Conservation (phyloP, 23 tunicate species). For the Diplosoma virens region DNA sequence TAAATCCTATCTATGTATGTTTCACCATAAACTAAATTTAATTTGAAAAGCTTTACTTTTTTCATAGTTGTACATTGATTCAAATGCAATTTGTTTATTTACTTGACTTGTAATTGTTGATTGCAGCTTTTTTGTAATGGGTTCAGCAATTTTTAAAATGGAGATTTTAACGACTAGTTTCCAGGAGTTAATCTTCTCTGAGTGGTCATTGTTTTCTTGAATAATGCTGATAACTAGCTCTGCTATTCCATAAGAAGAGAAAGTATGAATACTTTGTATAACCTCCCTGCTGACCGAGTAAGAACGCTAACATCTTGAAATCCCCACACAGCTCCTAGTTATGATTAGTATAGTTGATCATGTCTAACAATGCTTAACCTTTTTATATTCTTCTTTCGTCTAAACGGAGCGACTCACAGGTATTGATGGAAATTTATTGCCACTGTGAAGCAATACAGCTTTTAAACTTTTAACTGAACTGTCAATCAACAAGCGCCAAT, state of each 20-base stretch:
- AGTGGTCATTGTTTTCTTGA: slow-evolving; percentile 12
- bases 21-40: no score
- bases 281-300: slow-evolving; percentile 7
- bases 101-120: no score
- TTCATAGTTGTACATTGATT: no score
- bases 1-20: no score
- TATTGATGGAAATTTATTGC: slow-evolving; percentile 21
- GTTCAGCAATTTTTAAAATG: no score
- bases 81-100: no score
- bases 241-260: no score
- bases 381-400: slow-evolving; percentile 16
- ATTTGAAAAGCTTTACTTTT: no score
- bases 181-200: slow-evolving; percentile 34
- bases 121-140: no score
- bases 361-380: slow-evolving; percentile 19
- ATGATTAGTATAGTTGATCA: slow-evolving; percentile 14
- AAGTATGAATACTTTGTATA: slow-evolving; percentile 2
- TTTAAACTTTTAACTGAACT: slow-evolving; percentile 15
- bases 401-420: slow-evolving; percentile 16
- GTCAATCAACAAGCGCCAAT: slow-evolving; percentile 14
- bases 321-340: slow-evolving; percentile 25
- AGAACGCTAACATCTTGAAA: slow-evolving; percentile 25
- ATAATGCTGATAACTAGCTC: slow-evolving; percentile 12
- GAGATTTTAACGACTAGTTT: no score
- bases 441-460: slow-evolving; percentile 6